Conservation (phyloP, 2,113 vertebrate genomes). For the Sciurus niger region DNA sequence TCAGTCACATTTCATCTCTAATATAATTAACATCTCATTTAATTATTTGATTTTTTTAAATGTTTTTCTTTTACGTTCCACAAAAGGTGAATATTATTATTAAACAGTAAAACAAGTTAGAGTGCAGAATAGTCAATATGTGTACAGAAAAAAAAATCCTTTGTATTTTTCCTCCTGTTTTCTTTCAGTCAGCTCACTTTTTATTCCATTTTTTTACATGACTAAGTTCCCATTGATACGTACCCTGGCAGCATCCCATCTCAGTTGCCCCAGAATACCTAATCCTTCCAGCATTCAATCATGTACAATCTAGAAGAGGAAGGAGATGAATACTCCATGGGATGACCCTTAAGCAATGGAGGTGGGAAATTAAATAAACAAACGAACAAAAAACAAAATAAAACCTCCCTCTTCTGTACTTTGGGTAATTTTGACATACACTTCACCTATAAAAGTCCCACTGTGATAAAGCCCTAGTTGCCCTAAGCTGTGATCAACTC, state of each 20-base stretch:
- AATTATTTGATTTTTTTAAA: neutral
- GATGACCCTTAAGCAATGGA: neutral
- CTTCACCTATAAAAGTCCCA: neutral
- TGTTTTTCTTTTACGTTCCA: neutral
- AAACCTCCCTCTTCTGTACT: neutral
- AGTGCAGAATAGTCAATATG: neutral
- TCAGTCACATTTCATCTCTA: neutral
- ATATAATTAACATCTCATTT: neutral
- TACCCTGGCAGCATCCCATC: neutral
- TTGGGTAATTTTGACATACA: neutral
- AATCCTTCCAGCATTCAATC: neutral
- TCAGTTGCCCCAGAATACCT: neutral
- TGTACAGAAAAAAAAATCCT: neutral
- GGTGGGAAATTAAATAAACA: neutral
- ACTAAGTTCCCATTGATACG: neutral
- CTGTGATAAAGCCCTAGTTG: neutral
- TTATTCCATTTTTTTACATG: neutral
- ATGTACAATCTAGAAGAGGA: neutral
- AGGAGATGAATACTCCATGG: too few species aligned
- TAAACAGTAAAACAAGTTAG: constrained; percentile 6
- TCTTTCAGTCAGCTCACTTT: neutral
- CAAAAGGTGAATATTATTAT: neutral
- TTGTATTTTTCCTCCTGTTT: neutral
- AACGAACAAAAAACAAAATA: too few species aligned
- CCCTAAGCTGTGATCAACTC: neutral